phyloP scores from a whole-genome alignment of 2,888 invertebrate species.

The Alviniconcha strummeri region DNA sequence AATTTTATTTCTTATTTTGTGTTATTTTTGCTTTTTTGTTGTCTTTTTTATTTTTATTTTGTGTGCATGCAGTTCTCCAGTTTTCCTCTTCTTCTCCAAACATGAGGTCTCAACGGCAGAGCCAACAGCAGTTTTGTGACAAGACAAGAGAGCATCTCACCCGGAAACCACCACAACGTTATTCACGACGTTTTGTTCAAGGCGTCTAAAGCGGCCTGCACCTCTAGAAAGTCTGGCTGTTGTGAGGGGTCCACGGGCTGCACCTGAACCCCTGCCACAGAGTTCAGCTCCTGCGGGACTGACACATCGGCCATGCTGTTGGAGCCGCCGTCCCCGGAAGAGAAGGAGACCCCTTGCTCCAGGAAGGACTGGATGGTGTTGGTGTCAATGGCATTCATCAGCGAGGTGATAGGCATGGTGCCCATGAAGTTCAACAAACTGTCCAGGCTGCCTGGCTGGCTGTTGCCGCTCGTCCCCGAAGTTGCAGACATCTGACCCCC shows the following conservation, averaged over 20 bases:
- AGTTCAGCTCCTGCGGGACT: background rate
- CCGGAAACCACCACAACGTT: background rate
- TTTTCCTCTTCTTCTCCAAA: too few relatives aligned
- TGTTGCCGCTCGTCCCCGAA: slow-evolving; percentile 10
- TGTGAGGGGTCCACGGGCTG: background rate
- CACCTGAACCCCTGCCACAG: too few relatives aligned
- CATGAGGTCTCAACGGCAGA: too few relatives aligned
- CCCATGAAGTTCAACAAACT: slow-evolving; percentile 29
- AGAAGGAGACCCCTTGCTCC: slow-evolving; percentile 27
- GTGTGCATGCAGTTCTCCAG: too few relatives aligned
- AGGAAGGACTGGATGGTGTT: slow-evolving; percentile 32
- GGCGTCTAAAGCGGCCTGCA: slow-evolving; percentile 28
- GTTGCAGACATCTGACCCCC: background rate
- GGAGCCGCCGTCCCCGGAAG: slow-evolving; percentile 27
- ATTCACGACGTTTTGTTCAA: slow-evolving; percentile 29
- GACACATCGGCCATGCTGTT: slow-evolving; percentile 21
- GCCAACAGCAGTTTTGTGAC: too few relatives aligned
- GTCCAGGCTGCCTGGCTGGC: slow-evolving; percentile 33
- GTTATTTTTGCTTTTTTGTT: too few relatives aligned
- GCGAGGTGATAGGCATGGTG: slow-evolving; percentile 16
- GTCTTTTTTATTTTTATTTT: too few relatives aligned
- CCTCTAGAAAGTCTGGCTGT: slow-evolving; percentile 16
- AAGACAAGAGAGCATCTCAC: too few relatives aligned
- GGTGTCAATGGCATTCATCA: slow-evolving; percentile 28
- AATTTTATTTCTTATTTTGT: too few relatives aligned